Base-by-base conservation (phyloP, 2,888 invertebrate species). In the Eucriotettix oculatus region DNA sequence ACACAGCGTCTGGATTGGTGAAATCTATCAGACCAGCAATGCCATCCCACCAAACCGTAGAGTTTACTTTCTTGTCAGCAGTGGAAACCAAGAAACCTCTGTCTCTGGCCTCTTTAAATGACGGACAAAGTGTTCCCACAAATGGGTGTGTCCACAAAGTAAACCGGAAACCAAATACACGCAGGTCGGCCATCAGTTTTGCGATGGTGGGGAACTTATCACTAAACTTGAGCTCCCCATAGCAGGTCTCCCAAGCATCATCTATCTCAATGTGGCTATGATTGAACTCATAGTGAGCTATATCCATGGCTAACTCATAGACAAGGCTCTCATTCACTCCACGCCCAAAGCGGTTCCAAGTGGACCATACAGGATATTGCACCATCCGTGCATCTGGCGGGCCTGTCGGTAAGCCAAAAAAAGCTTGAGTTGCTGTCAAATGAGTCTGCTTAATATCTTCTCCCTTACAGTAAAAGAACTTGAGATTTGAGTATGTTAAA, bases 91-190 rank as follows among this genome's bases (percentile, higher is more conserved):
- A 74, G 71, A 77, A 85, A 71, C 79, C 83, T 60, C 79, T 79
- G 0, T 74, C 70, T 52, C 77, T 69, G 52, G 84, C 84, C 10
- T 79, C 75, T 0, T 76, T 70, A 64, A 81, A 83, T 68, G 79
- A 80, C 0, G 79, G 78, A 68, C 90, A 90, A 58, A 81, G 81
- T 64, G 79, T 76, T 68, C 90, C 88, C 16, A 91, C 85, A 70
- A 93, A 93, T 0, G 92, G 92, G 78, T 91, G 90, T 57, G 85
- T 81, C 90, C 92, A 93, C 9, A 91, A 75, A 0, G 89, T 83
- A 0, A 88, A 85, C 41, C 87, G 79, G 70, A 87, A 89, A 0
- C 86, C 63, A 40, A 54, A 29, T 7, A 43, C 48, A 52, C 67
- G 65, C 40, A 92, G 75, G 54, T 80, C 74, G 43, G 76, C 72